phyloP scores from a whole-genome alignment of 92 coral and sea anemone genomes.

The Palythoa heliodiscus region DNA sequence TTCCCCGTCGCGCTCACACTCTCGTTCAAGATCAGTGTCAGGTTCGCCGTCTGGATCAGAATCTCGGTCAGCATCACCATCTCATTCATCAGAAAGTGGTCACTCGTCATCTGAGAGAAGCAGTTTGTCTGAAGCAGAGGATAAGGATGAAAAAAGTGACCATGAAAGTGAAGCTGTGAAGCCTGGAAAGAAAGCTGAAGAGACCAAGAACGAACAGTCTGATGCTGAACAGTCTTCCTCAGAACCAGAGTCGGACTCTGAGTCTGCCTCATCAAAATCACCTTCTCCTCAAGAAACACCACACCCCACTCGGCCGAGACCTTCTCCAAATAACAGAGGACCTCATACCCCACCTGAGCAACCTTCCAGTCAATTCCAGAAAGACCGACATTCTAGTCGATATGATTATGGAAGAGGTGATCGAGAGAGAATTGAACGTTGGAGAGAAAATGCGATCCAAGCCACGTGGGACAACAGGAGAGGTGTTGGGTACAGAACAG shows the following conservation, averaged over 20 bases:
- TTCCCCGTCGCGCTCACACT: slow-evolving; percentile 76
- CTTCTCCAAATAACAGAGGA: slow-evolving; percentile 41
- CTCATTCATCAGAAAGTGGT: slow-evolving; percentile 80
- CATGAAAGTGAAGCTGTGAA: slow-evolving; percentile 41
- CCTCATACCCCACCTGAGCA: slow-evolving; percentile 64
- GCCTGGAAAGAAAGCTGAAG: slow-evolving; percentile 39
- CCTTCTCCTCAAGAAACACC: slow-evolving; percentile 44
- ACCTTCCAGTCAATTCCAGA: slow-evolving; percentile 42
- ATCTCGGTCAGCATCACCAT: slow-evolving; percentile 50
- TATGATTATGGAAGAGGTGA: slow-evolving; percentile 64
- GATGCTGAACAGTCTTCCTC: slow-evolving; percentile 56
- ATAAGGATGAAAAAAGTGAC: slow-evolving; percentile 18
- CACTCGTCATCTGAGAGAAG: slow-evolving; percentile 53
- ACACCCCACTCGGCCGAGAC: slow-evolving; percentile 40
- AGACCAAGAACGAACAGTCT: slow-evolving; percentile 28
- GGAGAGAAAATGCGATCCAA: slow-evolving; percentile 54
- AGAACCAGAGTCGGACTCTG: slow-evolving; percentile 51
- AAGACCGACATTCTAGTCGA: slow-evolving; percentile 56
- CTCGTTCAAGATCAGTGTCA: slow-evolving; percentile 58
- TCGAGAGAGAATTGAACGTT: slow-evolving; percentile 64
- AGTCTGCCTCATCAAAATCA: slow-evolving; percentile 46
- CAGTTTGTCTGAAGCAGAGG: slow-evolving; percentile 8
- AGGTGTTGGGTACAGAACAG: slow-evolving; percentile 45
- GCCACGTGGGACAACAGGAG: slow-evolving; percentile 56
- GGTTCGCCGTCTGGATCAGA: slow-evolving; percentile 40